Evolutionary conservation across 2,888 invertebrate species (phyloP), one percentile per base, ranked within the genome.

Genomic region (Antitype chi): DNA sequence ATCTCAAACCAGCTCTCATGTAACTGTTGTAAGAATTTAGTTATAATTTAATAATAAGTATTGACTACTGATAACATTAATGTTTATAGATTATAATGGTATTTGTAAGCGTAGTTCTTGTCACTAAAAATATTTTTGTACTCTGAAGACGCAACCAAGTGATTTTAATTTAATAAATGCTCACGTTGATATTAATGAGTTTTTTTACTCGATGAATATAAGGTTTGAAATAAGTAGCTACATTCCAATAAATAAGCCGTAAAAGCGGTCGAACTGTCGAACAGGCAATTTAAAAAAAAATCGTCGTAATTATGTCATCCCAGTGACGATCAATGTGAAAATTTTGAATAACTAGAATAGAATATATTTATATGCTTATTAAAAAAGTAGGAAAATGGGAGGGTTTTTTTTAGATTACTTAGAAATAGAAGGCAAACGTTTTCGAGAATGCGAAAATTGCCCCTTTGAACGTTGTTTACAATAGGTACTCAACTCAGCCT

Each of bases 41-140:
- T 81, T 81, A 75, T 80, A 74, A 68, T 79, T 76, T 70, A 81
- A 63, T 63, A 60, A 23, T 82, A 86, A 87, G 87, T 86, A 86
- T 85, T 86, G 82, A 86, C 80, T 76, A 80, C 60, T 85, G 82
- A 82, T 85, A 76, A 73, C 68, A 80, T 80, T 74, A 78, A 62
- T 81, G 60, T 81, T 77, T 77, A 69, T 81, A 81, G 63, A 64
- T 53, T 76, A n/a, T 82, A 73, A 70, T 67, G 64, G 25, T 78
- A 77, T 72, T 74, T 78, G 17, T 79, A 79, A 83, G 76, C 73
- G 62, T 82, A 83, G 64, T 83, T 80, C 69, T 87, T 69, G 80
- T 87, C 77, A 82, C 79, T 82, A 79, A 78, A 78, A 68, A 74
- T 72, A 64, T 70, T 85, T 87, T 86, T 87, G 66, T 87, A 87